Base-by-base conservation (phyloP, 37 sponge, comb jelly and placozoan species). In the Haliclona indistincta region DNA sequence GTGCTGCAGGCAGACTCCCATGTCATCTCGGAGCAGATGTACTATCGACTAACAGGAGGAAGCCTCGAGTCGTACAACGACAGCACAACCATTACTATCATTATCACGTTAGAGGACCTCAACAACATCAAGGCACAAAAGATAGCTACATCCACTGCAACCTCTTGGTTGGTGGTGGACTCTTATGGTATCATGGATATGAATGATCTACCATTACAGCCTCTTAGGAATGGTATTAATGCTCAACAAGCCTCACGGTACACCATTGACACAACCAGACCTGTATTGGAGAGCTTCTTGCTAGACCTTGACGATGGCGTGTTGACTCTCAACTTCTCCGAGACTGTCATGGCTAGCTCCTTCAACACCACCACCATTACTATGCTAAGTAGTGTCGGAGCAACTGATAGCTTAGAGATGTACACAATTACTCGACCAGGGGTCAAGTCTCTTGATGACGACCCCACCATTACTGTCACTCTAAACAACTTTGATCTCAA, bases 191-290 rank as follows among this genome's bases (percentile, higher is more conserved):
- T 95, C 23, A 44, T 43, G 15, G 96, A 95, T 67, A 64, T 81
- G 81, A 91, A 88, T 73, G 80, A 38, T 5, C 66, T 79, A 10
- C 68, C 67, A 35, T 64, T 95, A 15, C 23, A 81, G 11, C 92
- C 96, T 11, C 79, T 90, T 0, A 20, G 84, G 4, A 91, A 91
- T 80, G 96, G 92, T 17, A 34, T 81, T 30, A 87, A 74, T 81
- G 84, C 89, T 11, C 71, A 53, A 20, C 73, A 28, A 32, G 96
- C 86, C 0, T 56, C 43, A n/a, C 56, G 69, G 42, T 91, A 91
- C 75, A 84, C 92, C 26, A 73, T 82, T 55, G 96, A 95, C 64
- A 91, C 72, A 23, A 95, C 92, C 0, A 47, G 79, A 63, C 96
- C 96, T 15, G 64, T 43, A n/a, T 74, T 95, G 37, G 53, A 68